Evolutionary conservation across 2,888 invertebrate species (phyloP).

Genomic region (Pocota personata): DNA sequence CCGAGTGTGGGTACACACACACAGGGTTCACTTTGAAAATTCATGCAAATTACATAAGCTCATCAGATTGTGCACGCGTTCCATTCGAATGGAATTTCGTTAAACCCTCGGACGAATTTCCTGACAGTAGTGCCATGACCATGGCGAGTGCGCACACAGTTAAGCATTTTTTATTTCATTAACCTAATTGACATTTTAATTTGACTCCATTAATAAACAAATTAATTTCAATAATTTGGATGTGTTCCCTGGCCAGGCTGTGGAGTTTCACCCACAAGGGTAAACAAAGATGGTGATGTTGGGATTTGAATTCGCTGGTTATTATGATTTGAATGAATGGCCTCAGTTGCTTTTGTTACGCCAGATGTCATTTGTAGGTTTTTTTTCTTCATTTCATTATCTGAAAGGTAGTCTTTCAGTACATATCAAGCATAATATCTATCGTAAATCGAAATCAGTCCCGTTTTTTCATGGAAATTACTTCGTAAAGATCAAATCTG

Average conservation of each 20-base stretch:
- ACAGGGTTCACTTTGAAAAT: not conserved
- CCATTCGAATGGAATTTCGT: constrained; percentile 7
- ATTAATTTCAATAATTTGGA: constrained; percentile 42
- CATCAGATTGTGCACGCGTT: constrained; percentile 22
- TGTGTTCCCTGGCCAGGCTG: not conserved
- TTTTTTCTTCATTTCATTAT: no score
- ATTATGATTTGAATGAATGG: not conserved
- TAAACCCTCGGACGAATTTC: not conserved
- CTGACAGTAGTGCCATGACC: not conserved
- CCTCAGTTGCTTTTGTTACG: no score
- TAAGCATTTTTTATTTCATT: constrained; percentile 32
- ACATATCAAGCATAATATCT: no score
- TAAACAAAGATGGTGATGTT: not conserved
- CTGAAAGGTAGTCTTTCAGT: no score
- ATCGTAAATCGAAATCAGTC: no score
- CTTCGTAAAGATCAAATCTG: no score
- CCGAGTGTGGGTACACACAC: not conserved
- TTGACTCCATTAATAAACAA: constrained; percentile 55
- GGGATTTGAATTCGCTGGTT: not conserved
- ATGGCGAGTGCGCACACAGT: constrained; percentile 13
- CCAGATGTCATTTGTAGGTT: no score
- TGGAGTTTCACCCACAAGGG: not conserved
- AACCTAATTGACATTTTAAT: constrained; percentile 65
- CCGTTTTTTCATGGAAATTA: no score
- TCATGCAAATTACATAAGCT: constrained; percentile 18